Conservation (phyloP, 2,888 invertebrate genomes). For the Diarsia brunnea region DNA sequence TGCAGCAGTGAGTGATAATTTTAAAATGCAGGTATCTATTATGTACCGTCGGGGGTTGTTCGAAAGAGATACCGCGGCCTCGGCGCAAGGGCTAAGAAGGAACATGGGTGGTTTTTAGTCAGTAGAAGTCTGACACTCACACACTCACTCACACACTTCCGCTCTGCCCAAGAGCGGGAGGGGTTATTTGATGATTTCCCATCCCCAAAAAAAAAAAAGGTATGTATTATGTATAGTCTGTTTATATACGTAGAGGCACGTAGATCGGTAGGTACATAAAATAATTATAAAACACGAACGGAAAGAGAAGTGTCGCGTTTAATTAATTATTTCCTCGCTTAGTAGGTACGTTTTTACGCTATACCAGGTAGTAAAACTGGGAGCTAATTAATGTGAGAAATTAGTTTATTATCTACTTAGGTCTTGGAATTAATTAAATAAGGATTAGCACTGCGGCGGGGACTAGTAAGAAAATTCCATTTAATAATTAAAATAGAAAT, state of each 20-base stretch:
- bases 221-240: not conserved
- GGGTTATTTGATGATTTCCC: no score
- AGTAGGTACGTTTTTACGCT: slow-evolving; percentile 33
- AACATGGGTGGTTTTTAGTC: no score
- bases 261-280: not conserved
- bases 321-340: slow-evolving; percentile 16
- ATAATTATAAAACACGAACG: not conserved
- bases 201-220: no score
- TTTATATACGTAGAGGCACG: not conserved
- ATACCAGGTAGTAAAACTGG: slow-evolving; percentile 29
- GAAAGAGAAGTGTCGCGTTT: slow-evolving; percentile 8
- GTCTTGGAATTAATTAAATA: slow-evolving; percentile 27
- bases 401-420: slow-evolving; percentile 19
- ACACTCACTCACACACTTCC: no score
- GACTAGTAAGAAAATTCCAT: not conserved
- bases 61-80: no score
- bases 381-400: slow-evolving; percentile 17
- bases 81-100: no score
- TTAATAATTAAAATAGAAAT: slow-evolving; percentile 4
- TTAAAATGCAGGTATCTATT: not conserved
- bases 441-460: not conserved
- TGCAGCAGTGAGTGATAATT: not conserved
- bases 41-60: no score
- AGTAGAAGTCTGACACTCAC: no score
- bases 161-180: no score